phyloP scores from a whole-genome alignment of 2,113 vertebrate genomes.

The Oreotrochilus melanogaster region DNA sequence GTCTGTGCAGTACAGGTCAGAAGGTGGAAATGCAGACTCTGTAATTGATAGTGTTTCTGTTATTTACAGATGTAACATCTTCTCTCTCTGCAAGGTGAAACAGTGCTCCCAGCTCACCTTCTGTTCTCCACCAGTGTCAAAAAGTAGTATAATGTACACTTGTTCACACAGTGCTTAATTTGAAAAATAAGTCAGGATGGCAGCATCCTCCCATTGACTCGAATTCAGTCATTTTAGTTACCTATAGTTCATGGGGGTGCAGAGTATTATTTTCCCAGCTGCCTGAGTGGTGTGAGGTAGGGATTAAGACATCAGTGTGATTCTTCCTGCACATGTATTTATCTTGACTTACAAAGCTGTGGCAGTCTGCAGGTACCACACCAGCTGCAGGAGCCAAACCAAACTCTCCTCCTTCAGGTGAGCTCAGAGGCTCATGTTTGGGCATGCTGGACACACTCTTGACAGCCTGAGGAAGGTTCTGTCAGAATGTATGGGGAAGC shows the following conservation, averaged over 20 bases:
- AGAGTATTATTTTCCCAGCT: background rate
- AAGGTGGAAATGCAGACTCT: background rate
- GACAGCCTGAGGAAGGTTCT: rapidly evolving
- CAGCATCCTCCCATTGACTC: background rate
- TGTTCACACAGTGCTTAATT: background rate
- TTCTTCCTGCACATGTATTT: background rate
- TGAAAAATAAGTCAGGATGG: background rate
- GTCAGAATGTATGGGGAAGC: background rate
- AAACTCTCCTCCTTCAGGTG: background rate
- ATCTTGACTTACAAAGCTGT: background rate
- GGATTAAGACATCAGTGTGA: background rate
- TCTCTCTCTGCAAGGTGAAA: background rate
- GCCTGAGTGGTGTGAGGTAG: background rate
- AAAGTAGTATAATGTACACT: background rate
- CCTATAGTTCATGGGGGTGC: background rate
- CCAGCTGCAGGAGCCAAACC: background rate
- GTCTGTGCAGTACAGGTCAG: background rate
- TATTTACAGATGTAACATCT: background rate
- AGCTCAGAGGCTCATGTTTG: rapidly evolving
- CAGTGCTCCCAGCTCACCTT: background rate
- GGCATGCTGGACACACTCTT: background rate
- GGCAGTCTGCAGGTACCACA: background rate
- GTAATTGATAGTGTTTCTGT: background rate
- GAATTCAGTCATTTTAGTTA: background rate
- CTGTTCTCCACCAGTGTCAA: background rate